Conservation (phyloP, 1,140 invertebrate species). For the Cotesia vestalis region DNA sequence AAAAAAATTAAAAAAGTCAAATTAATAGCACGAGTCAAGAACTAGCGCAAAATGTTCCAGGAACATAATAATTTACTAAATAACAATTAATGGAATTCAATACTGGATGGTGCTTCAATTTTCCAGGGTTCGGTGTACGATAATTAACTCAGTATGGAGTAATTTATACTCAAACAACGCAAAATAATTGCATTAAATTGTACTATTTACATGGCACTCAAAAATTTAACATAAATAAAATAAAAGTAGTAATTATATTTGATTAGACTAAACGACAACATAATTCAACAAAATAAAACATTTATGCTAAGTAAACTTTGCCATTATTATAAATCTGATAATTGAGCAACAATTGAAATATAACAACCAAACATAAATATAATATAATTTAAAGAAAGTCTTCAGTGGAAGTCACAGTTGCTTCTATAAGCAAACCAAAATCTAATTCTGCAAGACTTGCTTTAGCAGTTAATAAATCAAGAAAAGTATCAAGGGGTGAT, state of each 20-base stretch:
- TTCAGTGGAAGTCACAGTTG: conserved; percentile 73
- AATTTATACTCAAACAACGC: neutral
- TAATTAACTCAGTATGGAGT: neutral
- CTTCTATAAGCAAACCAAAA: conserved; percentile 83
- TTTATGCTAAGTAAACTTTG: conserved; percentile 15
- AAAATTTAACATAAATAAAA: conserved; percentile 12
- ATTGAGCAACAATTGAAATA: conserved; percentile 18
- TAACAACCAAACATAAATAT: neutral
- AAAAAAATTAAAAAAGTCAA: neutral
- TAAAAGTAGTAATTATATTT: conserved; percentile 1
- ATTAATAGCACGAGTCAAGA: neutral
- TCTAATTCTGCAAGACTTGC: conserved; percentile 83
- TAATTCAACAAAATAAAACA: neutral
- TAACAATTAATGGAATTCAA: neutral
- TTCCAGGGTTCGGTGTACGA: neutral
- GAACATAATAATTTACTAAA: conserved; percentile 12
- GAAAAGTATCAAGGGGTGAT: conserved; percentile 83
- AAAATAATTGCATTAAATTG: neutral
- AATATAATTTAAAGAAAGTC: conserved; percentile 60
- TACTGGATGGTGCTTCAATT: conserved; percentile 11
- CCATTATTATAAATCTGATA: conserved; percentile 4
- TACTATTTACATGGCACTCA: conserved; percentile 13
- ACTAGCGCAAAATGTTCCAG: too few relatives aligned
- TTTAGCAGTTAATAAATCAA: conserved; percentile 86
- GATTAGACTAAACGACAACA: neutral